Conservation (phyloP, 2,797 vertebrate species). For the Chaenodraco wilsoni region DNA sequence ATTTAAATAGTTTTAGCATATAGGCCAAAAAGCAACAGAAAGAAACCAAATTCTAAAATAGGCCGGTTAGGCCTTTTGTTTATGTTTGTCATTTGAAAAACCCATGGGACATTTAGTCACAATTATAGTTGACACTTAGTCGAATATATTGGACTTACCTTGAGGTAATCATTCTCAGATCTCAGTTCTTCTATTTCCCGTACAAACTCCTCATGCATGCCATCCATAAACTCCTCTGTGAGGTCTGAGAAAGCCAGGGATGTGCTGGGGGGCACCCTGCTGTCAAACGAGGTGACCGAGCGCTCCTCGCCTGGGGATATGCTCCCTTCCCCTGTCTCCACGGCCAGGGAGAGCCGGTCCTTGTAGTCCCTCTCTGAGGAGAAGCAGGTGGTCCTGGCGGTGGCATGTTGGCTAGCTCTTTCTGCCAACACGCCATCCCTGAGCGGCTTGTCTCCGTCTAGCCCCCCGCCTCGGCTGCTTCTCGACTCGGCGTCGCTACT, state of each 20-base stretch:
- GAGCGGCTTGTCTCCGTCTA: slow-evolving; percentile 68
- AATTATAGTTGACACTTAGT: not conserved
- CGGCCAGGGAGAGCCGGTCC: slow-evolving; percentile 71
- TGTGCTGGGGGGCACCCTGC: slow-evolving; percentile 92
- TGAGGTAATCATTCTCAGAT: slow-evolving; percentile 97
- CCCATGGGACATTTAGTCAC: not conserved
- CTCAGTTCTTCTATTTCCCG: slow-evolving; percentile 95
- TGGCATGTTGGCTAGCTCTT: slow-evolving; percentile 49
- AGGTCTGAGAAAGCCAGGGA: slow-evolving; percentile 97
- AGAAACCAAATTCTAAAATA: not conserved
- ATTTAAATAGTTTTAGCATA: not conserved
- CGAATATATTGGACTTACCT: slow-evolving; percentile 83
- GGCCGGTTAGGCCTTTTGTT: too few relatives aligned
- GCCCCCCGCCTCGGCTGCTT: slow-evolving; percentile 79
- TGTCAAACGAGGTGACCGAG: slow-evolving; percentile 90
- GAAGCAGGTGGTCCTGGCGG: slow-evolving; percentile 54
- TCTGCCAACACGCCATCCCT: slow-evolving; percentile 59
- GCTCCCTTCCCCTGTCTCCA: slow-evolving; percentile 79
- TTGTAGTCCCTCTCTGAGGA: slow-evolving; percentile 73
- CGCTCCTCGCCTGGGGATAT: slow-evolving; percentile 86
- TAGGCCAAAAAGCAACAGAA: not conserved
- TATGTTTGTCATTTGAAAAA: too few relatives aligned
- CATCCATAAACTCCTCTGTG: slow-evolving; percentile 94
- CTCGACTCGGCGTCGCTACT: slow-evolving; percentile 89
- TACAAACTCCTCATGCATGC: slow-evolving; percentile 89